Percentiles rank a stretch among this genome's conserved stretches.
phyloP scores from a whole-genome alignment of 2,797 vertebrate genomes.

The Pangasius larnaudii region DNA sequence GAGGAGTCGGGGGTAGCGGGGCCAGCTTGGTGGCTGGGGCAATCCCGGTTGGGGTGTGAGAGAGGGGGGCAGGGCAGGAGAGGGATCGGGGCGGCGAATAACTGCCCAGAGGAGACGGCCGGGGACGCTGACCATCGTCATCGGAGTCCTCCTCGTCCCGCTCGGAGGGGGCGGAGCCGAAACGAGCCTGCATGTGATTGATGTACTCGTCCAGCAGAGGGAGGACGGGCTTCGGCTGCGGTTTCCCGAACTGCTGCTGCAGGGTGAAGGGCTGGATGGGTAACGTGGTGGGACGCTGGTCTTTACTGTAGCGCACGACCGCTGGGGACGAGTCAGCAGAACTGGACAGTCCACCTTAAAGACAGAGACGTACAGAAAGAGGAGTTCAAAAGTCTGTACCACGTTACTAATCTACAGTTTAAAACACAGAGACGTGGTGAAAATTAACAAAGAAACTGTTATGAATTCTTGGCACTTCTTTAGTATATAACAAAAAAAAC shows the following conservation, averaged over 20 bases:
- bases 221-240: constrained; percentile 80
- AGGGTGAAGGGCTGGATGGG: constrained; percentile 98
- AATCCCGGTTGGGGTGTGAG: constrained; percentile 64
- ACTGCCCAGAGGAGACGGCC: constrained; percentile 91
- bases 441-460: background rate
- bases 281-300: constrained; percentile 93
- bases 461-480: background rate
- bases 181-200: constrained; percentile 81
- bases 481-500: background rate
- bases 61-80: constrained; percentile 77
- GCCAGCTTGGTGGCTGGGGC: constrained; percentile 53
- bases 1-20: constrained; percentile 60
- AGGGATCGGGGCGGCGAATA: constrained; percentile 86
- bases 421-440: background rate
- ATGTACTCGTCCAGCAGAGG: constrained; percentile 85
- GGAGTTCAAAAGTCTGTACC: background rate
- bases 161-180: constrained; percentile 60
- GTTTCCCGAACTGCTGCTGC: constrained; percentile 90
- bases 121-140: constrained; percentile 44
- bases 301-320: constrained; percentile 92
- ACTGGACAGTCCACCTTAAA: constrained; percentile 66
- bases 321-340: constrained; percentile 77
- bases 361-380: background rate
- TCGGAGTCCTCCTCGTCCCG: constrained; percentile 60
- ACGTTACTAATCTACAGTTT: background rate